Conservation (phyloP, 2,797 vertebrate species). For the Synanceia verrucosa region DNA sequence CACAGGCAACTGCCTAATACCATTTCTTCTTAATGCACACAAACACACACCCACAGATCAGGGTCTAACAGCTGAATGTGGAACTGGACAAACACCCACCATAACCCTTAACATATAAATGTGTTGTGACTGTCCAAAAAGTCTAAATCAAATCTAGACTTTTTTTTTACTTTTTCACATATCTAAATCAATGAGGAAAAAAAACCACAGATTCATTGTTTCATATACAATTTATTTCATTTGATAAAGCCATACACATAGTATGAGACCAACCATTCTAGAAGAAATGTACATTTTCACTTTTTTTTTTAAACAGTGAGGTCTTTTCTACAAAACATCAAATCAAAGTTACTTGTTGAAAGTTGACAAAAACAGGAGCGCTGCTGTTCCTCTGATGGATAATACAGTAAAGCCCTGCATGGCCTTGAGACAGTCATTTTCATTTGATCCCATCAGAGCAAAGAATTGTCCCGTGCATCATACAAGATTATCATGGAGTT, state of each 20-base stretch:
- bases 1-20: conserved; percentile 51
- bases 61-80: conserved; percentile 17
- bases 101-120: not conserved
- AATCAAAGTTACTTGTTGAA: conserved; percentile 59
- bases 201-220: conserved; percentile 26
- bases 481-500: conserved; percentile 16
- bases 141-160: not conserved
- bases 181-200: conserved; percentile 2
- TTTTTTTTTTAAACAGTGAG: conserved; percentile 50
- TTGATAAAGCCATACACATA: conserved; percentile 83
- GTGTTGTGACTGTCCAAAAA: not conserved
- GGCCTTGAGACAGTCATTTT: conserved; percentile 21
- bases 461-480: not conserved
- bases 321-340: conserved; percentile 74
- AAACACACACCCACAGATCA: conserved; percentile 20
- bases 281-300: conserved; percentile 75
- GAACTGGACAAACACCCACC: conserved; percentile 1
- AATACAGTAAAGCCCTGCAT: conserved; percentile 3
- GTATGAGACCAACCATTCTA: conserved; percentile 79
- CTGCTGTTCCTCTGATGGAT: conserved; percentile 27
- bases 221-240: conserved; percentile 80
- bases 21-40: conserved; percentile 43
- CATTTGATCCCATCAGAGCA: conserved; percentile 3
- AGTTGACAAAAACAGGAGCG: conserved; percentile 12
- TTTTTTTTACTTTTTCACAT: not conserved